Evolutionary conservation across 2,797 vertebrate species (phyloP).

Genomic region (Cephalopachus bancanus): DNA sequence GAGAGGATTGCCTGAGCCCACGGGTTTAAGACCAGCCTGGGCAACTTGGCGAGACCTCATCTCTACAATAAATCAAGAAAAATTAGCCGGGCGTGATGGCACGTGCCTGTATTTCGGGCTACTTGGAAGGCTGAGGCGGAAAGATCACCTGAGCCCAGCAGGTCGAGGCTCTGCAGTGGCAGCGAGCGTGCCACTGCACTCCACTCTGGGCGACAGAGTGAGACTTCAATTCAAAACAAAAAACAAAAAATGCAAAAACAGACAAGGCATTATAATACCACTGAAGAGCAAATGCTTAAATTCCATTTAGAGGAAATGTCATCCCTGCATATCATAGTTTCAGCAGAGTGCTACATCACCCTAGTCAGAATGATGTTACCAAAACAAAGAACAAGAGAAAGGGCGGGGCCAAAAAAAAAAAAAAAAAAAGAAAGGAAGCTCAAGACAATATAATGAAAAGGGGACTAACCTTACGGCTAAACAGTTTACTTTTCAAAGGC

Average conservation of each 20-base stretch:
- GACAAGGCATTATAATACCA: constrained; percentile 19
- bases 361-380: constrained; percentile 48
- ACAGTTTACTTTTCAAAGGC: constrained; percentile 92
- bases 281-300: background rate
- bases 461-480: constrained; percentile 81
- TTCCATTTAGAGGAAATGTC: constrained; percentile 66
- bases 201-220: no score
- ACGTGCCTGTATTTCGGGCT: no score
- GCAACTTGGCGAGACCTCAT: no score
- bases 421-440: constrained; percentile 60
- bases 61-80: no score
- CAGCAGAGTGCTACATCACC: constrained; percentile 12
- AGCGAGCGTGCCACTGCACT: no score
- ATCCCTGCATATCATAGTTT: constrained; percentile 4
- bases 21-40: no score
- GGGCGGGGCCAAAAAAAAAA: background rate
- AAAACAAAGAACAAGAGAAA: constrained; percentile 6
- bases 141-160: no score
- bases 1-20: no score
- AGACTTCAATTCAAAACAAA: no score
- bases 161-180: no score
- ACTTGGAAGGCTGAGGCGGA: no score
- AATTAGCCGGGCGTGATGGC: no score
- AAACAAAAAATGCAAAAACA: background rate
- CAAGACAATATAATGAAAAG: constrained; percentile 72